Conservation (phyloP, 2,113 vertebrate genomes). For the Pipra filicauda region DNA sequence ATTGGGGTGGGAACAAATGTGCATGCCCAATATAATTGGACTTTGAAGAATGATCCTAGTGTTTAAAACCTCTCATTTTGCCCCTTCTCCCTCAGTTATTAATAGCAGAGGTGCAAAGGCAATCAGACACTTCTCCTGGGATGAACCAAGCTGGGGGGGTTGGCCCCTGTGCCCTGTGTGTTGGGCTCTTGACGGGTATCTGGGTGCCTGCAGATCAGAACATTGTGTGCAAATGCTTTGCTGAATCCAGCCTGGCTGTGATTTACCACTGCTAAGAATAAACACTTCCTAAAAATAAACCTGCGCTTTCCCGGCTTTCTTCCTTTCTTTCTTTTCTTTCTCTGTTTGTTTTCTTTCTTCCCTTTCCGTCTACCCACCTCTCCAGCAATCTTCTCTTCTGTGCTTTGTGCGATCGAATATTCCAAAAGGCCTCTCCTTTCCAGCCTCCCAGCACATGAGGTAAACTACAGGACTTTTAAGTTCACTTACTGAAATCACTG, state of each 20-base stretch:
- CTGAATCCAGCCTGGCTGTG: not conserved
- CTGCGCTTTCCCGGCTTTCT: not conserved
- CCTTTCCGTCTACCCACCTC: not conserved
- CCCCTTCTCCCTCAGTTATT: conserved; percentile 25
- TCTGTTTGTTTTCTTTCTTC: not conserved
- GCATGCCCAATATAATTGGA: not conserved
- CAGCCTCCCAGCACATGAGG: not conserved
- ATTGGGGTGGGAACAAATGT: not conserved
- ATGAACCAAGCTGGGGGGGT: not conserved
- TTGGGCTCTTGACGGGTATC: conserved; percentile 3
- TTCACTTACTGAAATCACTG: not conserved
- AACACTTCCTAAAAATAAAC: conserved; percentile 48
- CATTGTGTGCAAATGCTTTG: conserved; percentile 1
- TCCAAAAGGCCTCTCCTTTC: not conserved
- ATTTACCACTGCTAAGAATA: conserved; percentile 17
- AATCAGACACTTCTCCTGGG: not conserved
- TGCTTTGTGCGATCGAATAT: not conserved
- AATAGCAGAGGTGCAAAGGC: conserved; percentile 38
- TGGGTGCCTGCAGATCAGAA: conserved; percentile 5
- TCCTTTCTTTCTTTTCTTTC: not conserved
- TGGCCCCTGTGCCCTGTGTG: not conserved
- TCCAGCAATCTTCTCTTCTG: not conserved
- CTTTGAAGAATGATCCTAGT: not conserved
- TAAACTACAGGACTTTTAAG: not conserved
- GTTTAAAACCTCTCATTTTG: not conserved